These are phyloP conservation scores for Butorides virescens DNA, from an alignment of 2,113 vertebrate species.

Conservation along the genomic window DNA sequence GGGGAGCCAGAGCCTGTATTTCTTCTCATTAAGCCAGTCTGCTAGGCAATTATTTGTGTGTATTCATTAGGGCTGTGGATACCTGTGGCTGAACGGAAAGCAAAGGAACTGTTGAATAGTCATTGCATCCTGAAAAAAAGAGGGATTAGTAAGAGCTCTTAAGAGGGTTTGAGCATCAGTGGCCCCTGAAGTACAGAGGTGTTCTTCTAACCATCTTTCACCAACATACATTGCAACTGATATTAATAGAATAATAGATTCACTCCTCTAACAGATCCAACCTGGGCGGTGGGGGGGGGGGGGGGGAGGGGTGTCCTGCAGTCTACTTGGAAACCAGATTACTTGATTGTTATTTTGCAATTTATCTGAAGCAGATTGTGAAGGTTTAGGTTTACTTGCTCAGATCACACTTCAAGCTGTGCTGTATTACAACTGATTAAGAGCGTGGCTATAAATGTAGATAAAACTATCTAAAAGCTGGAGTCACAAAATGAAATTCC, in stretches of 20 bases:
- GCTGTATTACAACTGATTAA: background rate
- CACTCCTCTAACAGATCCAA: background rate
- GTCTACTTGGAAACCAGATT: background rate
- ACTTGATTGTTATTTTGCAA: background rate
- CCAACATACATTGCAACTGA: background rate
- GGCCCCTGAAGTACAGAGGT: background rate
- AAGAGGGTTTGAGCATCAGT: background rate
- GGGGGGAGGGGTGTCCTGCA: background rate
- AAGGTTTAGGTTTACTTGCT: background rate
- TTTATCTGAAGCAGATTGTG: background rate
- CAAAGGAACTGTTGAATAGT: background rate
- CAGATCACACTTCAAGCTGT: background rate
- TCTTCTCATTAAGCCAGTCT: background rate
- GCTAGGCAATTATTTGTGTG: background rate
- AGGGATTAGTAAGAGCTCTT: background rate
- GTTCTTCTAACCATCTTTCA: background rate
- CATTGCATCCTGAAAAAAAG: background rate
- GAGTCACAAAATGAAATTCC: constrained; percentile 11
- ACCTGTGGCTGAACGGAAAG: background rate
- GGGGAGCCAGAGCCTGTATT: background rate
- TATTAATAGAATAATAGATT: background rate
- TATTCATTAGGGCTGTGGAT: background rate
- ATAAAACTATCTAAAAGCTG: constrained; percentile 5
- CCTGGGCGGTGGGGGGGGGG: background rate
- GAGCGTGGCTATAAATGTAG: background rate